Evolutionary conservation across 1,140 invertebrate species (phyloP), one percentile per base, ranked within the genome.

Genomic region (Planococcus citri): DNA sequence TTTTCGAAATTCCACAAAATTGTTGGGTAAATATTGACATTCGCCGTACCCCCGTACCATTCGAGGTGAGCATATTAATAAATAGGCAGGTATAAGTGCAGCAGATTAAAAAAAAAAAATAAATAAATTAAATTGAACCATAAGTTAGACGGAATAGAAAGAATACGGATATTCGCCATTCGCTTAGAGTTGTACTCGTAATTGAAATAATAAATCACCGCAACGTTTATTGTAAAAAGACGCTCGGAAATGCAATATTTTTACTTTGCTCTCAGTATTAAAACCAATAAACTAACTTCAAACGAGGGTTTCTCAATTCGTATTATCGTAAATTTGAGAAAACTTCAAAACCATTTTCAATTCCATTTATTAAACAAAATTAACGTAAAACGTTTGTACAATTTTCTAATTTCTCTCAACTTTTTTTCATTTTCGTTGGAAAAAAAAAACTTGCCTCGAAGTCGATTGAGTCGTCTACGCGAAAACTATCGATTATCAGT

Each of bases 141-240:
- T 20, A 51, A 51, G 29, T 33, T 33, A 33, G 17, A 14, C 4
- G 17, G 10, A 51, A 17, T 17, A 17, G 17, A 14, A 51, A 51
- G 10, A 51, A 17, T 17, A 17, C 41, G n/a, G 41, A 51, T 51
- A 6, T 51, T 51, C 17, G n/a, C 41, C 29, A 12, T 6, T 6
- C 12, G 12, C 29, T 12, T 33, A n/a, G 33, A 6, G 33, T 8
- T 14, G 14, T 9, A 60, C 17, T 20, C 17, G 57, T 64, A 64
- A 64, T 64, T 64, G 60, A 64, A 64, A 64, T 64, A 64, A 64
- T 64, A 64, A 64, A 64, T 64, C 60, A 64, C 60, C 17, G 3
- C 9, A 64, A 25, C 60, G 60, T 25, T 64, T 64, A 51, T 25
- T 25, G 25, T 27, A 25, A 64, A 25, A 25, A 64, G 22, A 51